phyloP scores from a whole-genome alignment of 2,888 invertebrate genomes.

The Andricus quercusramuli region DNA sequence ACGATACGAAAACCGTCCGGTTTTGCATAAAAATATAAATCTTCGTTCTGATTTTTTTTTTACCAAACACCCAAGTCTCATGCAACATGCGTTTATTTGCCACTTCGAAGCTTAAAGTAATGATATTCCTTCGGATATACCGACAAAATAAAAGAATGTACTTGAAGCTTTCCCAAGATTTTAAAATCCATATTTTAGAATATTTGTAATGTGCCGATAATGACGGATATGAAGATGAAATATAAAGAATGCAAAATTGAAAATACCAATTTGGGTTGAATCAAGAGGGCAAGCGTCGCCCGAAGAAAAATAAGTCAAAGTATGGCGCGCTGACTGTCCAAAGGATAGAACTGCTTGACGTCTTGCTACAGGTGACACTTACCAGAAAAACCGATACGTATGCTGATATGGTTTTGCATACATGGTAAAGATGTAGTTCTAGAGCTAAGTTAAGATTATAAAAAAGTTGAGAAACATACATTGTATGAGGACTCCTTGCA shows the following conservation, averaged over 20 bases:
- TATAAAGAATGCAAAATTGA: constrained; percentile 2
- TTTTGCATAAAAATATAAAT: not conserved
- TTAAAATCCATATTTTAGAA: not conserved
- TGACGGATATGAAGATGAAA: not conserved
- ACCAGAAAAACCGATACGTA: constrained; percentile 69
- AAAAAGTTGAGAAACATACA: constrained; percentile 85
- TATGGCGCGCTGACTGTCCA: constrained; percentile 28
- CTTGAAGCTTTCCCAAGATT: not conserved
- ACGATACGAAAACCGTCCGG: too few relatives aligned
- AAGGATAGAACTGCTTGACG: constrained; percentile 43
- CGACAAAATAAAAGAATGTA: not conserved
- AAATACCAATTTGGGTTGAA: not conserved
- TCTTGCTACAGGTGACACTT: constrained; percentile 61
- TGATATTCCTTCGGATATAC: not conserved
- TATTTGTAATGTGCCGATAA: not conserved
- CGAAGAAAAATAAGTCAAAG: constrained; percentile 14
- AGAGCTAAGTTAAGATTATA: constrained; percentile 26
- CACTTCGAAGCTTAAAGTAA: not conserved
- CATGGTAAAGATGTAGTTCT: constrained; percentile 55
- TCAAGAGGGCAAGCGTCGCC: not conserved
- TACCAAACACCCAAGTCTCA: not conserved
- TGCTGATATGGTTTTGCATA: constrained; percentile 65
- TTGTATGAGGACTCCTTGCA: constrained; percentile 92
- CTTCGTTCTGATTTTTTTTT: not conserved
- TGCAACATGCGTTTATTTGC: constrained; percentile 23